Conservation (phyloP, 2,888 invertebrate genomes). For the Chrysodeixis includens region DNA sequence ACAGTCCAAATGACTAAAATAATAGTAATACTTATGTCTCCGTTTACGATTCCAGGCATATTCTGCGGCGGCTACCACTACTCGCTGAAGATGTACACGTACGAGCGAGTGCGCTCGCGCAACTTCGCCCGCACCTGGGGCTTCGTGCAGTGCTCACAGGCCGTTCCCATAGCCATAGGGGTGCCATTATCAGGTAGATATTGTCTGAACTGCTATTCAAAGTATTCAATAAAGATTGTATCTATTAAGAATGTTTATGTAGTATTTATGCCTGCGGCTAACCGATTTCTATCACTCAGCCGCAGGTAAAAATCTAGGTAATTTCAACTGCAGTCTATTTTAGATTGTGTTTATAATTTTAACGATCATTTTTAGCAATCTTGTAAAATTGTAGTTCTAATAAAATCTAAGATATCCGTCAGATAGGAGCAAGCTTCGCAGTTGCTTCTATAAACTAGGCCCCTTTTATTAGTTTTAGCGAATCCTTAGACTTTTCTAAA, state of each 20-base stretch:
- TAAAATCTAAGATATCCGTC: no score
- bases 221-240: neutral
- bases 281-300: neutral
- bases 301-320: no score
- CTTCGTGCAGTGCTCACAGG: constrained; percentile 96
- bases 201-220: neutral
- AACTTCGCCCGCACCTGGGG: constrained; percentile 97
- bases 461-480: no score
- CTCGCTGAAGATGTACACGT: constrained; percentile 96
- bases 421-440: no score
- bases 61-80: constrained; percentile 97
- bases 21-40: neutral
- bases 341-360: no score
- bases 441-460: no score
- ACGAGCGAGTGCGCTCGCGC: constrained; percentile 95
- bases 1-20: no score
- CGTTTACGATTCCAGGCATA: constrained; percentile 89
- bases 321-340: neutral
- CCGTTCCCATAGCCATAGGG: constrained; percentile 95
- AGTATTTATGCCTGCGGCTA: neutral
- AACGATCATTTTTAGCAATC: no score
- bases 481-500: no score
- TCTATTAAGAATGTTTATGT: neutral
- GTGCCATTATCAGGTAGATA: constrained; percentile 93
- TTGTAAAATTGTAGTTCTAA: no score